These are phyloP conservation scores for Pelecanoides urinatrix DNA, from an alignment of 2,113 vertebrate genomes.

Conservation along the genomic window DNA sequence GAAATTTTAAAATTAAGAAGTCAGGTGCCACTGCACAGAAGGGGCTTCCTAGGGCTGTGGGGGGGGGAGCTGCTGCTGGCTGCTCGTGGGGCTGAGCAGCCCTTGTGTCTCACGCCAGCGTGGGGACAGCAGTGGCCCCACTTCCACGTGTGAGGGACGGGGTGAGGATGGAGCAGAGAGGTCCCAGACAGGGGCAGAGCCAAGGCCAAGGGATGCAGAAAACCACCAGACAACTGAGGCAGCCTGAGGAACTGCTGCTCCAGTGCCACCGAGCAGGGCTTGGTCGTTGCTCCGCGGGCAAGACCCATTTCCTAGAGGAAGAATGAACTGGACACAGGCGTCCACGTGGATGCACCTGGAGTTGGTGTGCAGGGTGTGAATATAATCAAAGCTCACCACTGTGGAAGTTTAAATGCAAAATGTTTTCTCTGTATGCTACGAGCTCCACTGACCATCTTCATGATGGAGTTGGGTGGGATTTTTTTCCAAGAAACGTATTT, in stretches of 20 bases:
- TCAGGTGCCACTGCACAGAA: rapidly evolving
- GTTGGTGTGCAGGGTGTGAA: background rate
- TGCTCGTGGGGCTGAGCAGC: rapidly evolving
- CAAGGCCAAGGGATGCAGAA: background rate
- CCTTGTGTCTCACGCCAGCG: background rate
- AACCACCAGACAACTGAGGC: background rate
- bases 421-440: background rate
- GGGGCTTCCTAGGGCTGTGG: background rate
- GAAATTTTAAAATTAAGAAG: background rate
- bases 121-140: background rate
- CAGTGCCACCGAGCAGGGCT: background rate
- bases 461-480: background rate
- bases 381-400: background rate
- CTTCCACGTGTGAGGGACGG: rapidly evolving
- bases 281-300: rapidly evolving
- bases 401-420: background rate
- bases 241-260: background rate
- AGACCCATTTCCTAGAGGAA: background rate
- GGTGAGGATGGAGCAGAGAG: background rate
- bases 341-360: background rate
- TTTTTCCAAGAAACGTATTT: background rate
- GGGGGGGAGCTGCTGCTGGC: background rate
- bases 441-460: background rate
- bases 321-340: rapidly evolving
- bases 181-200: background rate